A percentile compares a stretch with the other conserved stretches of the same genome.
phyloP scores from a whole-genome alignment of 2,113 vertebrate species.

The Leptosomus discolor region DNA sequence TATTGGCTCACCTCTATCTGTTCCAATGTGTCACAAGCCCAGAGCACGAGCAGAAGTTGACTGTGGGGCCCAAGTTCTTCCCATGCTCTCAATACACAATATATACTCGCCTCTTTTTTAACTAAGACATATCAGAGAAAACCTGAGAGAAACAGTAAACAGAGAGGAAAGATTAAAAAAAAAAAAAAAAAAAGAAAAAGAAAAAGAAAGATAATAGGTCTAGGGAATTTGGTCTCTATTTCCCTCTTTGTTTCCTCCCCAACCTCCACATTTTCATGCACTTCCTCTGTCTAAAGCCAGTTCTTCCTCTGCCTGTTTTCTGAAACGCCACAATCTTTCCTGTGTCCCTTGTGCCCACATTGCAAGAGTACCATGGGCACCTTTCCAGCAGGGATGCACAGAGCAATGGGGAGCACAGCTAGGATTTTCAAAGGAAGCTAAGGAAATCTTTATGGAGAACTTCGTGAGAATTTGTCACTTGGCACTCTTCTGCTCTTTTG shows the following conservation, averaged over 20 bases:
- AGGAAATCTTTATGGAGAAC: slow-evolving; percentile 11
- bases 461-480: slow-evolving; percentile 44
- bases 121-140: background rate
- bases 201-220: background rate
- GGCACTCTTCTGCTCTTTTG: background rate
- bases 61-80: background rate
- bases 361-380: background rate
- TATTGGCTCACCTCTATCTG: background rate
- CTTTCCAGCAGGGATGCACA: background rate
- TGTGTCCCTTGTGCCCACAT: background rate
- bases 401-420: background rate
- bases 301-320: background rate
- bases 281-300: background rate
- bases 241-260: background rate
- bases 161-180: background rate
- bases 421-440: slow-evolving; percentile 22
- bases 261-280: background rate
- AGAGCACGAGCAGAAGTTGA: background rate
- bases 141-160: background rate
- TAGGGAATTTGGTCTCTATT: background rate
- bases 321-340: slow-evolving; percentile 13
- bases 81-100: background rate
- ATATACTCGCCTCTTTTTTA: background rate
- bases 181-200: background rate
- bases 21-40: rapidly evolving